Percentiles rank a stretch among this genome's conserved stretches.
phyloP scores from a whole-genome alignment of 2,888 invertebrate genomes.

The Lasioglossum figueresi region DNA sequence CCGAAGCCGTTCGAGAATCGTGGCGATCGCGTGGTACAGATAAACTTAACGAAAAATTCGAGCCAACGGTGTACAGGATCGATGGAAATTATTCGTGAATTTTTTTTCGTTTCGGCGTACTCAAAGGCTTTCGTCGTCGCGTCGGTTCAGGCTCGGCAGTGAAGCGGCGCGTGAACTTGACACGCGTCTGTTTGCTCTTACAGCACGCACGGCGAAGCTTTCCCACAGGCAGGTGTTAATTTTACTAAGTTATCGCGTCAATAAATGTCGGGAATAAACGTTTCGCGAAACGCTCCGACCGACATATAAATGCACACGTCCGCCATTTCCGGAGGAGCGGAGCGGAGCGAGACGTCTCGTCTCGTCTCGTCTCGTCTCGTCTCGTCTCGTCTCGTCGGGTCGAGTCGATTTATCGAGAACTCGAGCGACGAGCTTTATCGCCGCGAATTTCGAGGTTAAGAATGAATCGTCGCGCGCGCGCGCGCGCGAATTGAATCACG shows the following conservation, averaged over 20 bases:
- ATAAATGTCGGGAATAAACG: constrained; percentile 62
- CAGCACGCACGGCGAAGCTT: constrained; percentile 34
- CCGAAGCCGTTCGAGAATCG: neutral
- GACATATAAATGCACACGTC: constrained; percentile 41
- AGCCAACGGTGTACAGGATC: neutral
- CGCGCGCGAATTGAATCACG: constrained; percentile 47
- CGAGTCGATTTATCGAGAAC: constrained; percentile 58
- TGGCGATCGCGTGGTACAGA: neutral
- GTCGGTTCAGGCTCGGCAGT: neutral
- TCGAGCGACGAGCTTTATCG: constrained; percentile 38
- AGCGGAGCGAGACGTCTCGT: neutral
- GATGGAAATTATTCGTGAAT: neutral
- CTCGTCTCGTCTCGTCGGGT: neutral
- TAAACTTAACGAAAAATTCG: neutral
- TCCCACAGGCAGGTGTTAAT: constrained; percentile 62
- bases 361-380: neutral
- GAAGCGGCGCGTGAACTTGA: constrained; percentile 45
- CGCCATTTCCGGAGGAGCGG: constrained; percentile 63
- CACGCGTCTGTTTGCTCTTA: constrained; percentile 23
- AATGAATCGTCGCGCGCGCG: constrained; percentile 42
- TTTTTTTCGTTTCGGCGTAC: neutral
- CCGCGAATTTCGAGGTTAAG: constrained; percentile 62
- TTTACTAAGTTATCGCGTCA: constrained; percentile 67
- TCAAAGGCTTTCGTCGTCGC: neutral
- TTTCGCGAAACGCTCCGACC: constrained; percentile 48